Evolutionary conservation across 2,797 vertebrate species (phyloP).

Genomic region (Onychomys arenicola): DNA sequence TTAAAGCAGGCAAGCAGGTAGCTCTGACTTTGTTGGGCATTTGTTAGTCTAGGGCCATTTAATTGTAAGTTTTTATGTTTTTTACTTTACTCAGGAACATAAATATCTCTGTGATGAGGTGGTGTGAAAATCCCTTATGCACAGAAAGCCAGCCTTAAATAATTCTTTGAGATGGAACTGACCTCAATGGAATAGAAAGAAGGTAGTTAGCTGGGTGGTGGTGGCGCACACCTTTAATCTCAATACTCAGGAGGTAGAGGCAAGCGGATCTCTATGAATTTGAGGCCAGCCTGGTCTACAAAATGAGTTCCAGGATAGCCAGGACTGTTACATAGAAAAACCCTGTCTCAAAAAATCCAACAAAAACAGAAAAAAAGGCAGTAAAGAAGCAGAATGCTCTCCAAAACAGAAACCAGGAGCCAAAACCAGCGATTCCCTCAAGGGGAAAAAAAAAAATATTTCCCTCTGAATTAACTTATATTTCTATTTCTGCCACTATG

Average conservation of each 20-base stretch:
- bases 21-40: not conserved
- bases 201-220: not conserved
- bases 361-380: not conserved
- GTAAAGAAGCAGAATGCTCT: conserved; percentile 42
- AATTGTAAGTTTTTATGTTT: conserved; percentile 52
- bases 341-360: not conserved
- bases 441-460: conserved; percentile 56
- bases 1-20: not conserved
- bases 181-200: conserved; percentile 36
- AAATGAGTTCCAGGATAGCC: not conserved
- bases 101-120: conserved; percentile 71
- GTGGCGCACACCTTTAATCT: not conserved
- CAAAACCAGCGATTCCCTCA: conserved; percentile 42
- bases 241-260: not conserved
- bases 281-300: not conserved
- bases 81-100: conserved; percentile 66
- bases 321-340: not conserved
- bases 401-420: conserved; percentile 67
- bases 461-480: conserved; percentile 62
- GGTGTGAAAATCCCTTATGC: conserved; percentile 12
- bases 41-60: not conserved
- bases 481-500: conserved; percentile 49
- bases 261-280: not conserved
- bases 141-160: conserved; percentile 54
- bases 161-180: conserved; percentile 51